A percentile compares a stretch with the other conserved stretches of the same genome.
Conservation (phyloP, 2,888 invertebrate genomes). For the Ditula angustiorana region DNA sequence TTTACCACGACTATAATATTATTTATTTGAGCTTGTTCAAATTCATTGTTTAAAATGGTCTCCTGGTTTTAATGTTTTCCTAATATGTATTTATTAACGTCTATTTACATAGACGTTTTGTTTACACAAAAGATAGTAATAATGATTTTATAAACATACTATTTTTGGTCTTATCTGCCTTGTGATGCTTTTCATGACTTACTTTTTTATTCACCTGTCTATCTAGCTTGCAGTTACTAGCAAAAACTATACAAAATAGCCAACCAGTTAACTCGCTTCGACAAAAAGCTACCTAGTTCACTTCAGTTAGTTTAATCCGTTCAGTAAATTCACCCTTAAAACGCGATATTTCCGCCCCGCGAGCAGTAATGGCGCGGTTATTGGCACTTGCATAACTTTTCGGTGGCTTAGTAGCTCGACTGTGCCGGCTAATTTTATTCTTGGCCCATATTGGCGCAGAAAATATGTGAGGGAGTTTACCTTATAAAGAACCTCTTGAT, state of each 20-base stretch:
- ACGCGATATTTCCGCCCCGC: not conserved
- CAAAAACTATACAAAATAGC: not conserved
- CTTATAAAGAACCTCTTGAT: not conserved
- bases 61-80: too few species aligned
- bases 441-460: slow-evolving; percentile 10
- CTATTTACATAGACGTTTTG: too few species aligned
- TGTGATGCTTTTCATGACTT: too few species aligned
- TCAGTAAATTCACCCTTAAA: slow-evolving; percentile 27
- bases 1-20: too few species aligned
- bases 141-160: too few species aligned
- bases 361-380: slow-evolving; percentile 14
- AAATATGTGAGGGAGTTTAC: not conserved
- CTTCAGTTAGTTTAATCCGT: slow-evolving; percentile 10
- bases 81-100: too few species aligned
- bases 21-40: too few species aligned
- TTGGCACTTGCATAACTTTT: slow-evolving; percentile 24
- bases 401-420: slow-evolving; percentile 14
- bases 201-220: too few species aligned
- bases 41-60: too few species aligned
- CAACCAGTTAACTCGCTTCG: not conserved
- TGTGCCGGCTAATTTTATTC: slow-evolving; percentile 12
- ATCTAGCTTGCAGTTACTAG: too few species aligned
- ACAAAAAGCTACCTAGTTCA: not conserved
- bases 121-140: too few species aligned
- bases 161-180: too few species aligned